phyloP scores from a whole-genome alignment of 2,888 invertebrate species.

The Synanthedon andrenaeformis region DNA sequence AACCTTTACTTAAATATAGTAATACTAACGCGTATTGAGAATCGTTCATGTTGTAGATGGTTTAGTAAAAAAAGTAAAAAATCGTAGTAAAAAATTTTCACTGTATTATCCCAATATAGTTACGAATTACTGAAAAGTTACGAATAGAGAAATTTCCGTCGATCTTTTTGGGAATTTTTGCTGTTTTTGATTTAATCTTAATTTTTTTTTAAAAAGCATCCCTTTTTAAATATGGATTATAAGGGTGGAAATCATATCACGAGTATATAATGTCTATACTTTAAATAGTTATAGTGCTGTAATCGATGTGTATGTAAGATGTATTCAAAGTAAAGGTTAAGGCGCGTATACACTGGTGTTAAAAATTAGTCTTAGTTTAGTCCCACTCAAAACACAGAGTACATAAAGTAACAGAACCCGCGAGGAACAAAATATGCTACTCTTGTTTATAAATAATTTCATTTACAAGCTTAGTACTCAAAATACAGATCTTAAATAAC shows the following conservation, averaged over 20 bases:
- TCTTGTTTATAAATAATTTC: no score
- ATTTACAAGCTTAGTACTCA: no score
- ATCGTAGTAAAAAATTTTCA: conserved; percentile 31
- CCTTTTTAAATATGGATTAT: neutral
- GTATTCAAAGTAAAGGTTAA: conserved; percentile 8
- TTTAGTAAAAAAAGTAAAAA: conserved; percentile 31
- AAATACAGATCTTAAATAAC: no score
- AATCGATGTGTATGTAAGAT: conserved; percentile 33
- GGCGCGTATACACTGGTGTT: conserved; percentile 2
- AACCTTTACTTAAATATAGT: conserved; percentile 34
- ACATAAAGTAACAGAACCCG: no score
- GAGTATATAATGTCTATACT: conserved; percentile 44
- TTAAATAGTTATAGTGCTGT: conserved; percentile 35
- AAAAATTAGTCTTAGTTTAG: no score
- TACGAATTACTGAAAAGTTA: neutral
- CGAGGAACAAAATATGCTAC: no score
- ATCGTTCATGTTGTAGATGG: conserved; percentile 66
- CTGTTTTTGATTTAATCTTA: conserved; percentile 1
- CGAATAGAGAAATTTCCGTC: no score
- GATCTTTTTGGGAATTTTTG: no score
- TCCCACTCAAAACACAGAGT: no score
- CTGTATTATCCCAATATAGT: conserved; percentile 12
- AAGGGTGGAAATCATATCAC: conserved; percentile 56
- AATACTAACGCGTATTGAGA: conserved; percentile 8
- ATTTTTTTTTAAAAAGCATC: neutral